Evolutionary conservation across 30 jellyfish, hydroid and myxozoan genomes (phyloP), one percentile per base, ranked within the genome.

Genomic region (Rhopilema esculentum): DNA sequence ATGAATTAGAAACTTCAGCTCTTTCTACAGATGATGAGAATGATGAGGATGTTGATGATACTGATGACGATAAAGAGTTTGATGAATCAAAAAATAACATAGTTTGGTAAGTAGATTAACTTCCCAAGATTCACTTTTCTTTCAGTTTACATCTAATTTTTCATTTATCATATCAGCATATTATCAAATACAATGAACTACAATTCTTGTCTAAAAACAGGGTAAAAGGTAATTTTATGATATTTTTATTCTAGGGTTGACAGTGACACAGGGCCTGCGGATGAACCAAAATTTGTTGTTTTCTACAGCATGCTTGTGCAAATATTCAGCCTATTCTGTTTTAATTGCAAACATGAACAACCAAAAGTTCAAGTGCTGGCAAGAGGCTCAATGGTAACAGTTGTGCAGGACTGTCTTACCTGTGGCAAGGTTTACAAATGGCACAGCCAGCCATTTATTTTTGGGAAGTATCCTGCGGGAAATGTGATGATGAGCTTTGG

Each of bases 381-480:
- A 49, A 75, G 33, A 18, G 86, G 86, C 28, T 49, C 73, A 30
- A 75, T 33, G 90, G 82, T 64, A 29, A 80, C 82, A 18, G 82
- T 65, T n/a, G 48, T 26, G 23, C 90, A 80, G 83, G 30, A 65
- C 18, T 62, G 82, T 33, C 27, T 29, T 20, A 29, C 32, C 15
- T 80, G 90, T 80, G 90, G 90, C 49, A 27, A 53, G 51, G 26
- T 22, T 21, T 80, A 0, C 27, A 67, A 64, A 49, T 80, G 80
- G 80, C 64, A 64, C 53, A 27, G 72, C 25, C 90, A 80, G 31
- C 90, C 83, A 12, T n/a, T 25, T 21, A 57, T 62, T 17, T 26
- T 15, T 49, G 86, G 86, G 8, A 75, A 51, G 19, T 49, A 49
- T 49, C 86, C 86, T 33, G 86, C 86, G 51, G 88, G 88, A 72